A percentile compares a stretch with the other conserved stretches of the same genome.
Evolutionary conservation across 2,113 vertebrate species (phyloP).

Genomic region (Mastomys coucha): DNA sequence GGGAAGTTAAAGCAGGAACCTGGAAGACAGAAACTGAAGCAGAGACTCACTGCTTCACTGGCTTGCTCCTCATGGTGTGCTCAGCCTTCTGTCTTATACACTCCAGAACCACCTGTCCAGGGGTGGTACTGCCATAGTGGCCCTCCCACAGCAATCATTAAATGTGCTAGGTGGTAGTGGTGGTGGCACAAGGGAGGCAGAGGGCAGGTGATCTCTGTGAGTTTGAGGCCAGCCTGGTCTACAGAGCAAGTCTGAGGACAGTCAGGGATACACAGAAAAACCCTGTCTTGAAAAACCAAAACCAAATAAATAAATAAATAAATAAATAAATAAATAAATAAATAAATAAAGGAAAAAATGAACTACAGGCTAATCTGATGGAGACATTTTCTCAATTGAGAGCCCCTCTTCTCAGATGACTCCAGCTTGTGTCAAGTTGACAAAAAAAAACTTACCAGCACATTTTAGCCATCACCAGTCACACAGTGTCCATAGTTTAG

Average conservation of each 20-base stretch:
- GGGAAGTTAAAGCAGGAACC: not conserved
- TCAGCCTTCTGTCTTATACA: not conserved
- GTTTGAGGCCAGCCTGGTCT: not conserved
- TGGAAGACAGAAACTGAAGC: not conserved
- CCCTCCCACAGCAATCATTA: not conserved
- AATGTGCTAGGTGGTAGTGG: not conserved
- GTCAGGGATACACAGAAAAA: not conserved
- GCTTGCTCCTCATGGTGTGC: not conserved
- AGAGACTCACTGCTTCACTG: not conserved
- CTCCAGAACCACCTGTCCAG: not conserved
- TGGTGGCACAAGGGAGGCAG: not conserved
- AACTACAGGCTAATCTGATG: not conserved
- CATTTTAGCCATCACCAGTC: not conserved
- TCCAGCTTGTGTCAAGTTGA: not conserved
- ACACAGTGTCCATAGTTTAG: not conserved
- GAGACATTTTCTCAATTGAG: not conserved
- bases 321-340: not conserved
- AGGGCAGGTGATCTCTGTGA: not conserved
- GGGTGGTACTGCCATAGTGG: not conserved
- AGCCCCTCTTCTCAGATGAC: not conserved
- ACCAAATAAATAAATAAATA: not conserved
- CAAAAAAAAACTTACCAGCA: not conserved
- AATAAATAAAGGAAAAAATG: not conserved
- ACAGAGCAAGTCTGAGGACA: not conserved
- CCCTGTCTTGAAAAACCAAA: not conserved